These are phyloP conservation scores for Gadopsis marmoratus DNA, from an alignment of 2,797 vertebrate genomes.

Conservation along the genomic window DNA sequence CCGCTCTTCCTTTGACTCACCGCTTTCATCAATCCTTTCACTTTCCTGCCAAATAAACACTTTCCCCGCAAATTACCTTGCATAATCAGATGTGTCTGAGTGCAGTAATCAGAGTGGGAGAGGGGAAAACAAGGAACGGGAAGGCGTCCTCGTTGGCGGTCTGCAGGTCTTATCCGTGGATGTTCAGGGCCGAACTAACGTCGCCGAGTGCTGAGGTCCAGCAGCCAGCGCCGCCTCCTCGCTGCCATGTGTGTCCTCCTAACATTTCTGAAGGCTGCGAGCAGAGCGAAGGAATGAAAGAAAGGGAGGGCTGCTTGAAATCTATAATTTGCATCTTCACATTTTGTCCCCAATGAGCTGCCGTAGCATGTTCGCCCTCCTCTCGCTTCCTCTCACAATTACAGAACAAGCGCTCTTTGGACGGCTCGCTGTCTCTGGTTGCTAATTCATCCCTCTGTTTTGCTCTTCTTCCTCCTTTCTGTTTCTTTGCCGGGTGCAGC, in stretches of 20 bases:
- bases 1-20: slow-evolving; percentile 37
- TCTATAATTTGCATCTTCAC: slow-evolving; percentile 71
- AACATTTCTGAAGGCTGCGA: slow-evolving; percentile 65
- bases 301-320: slow-evolving; percentile 35
- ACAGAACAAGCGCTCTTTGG: slow-evolving; percentile 64
- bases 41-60: slow-evolving; percentile 62
- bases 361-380: slow-evolving; percentile 58
- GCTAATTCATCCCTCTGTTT: slow-evolving; percentile 66
- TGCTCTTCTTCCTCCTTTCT: slow-evolving; percentile 41
- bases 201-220: slow-evolving; percentile 9
- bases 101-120: slow-evolving; percentile 43
- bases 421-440: slow-evolving; percentile 39
- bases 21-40: slow-evolving; percentile 42
- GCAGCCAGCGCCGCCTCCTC: slow-evolving; percentile 20
- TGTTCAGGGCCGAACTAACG: slow-evolving; percentile 18
- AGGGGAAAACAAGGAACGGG: neutral
- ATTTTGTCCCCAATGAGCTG: slow-evolving; percentile 63
- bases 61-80: slow-evolving; percentile 44
- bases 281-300: slow-evolving; percentile 18
- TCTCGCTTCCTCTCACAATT: slow-evolving; percentile 69
- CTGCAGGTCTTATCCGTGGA: slow-evolving; percentile 21
- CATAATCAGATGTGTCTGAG: slow-evolving; percentile 50
- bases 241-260: slow-evolving; percentile 65
- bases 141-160: neutral
- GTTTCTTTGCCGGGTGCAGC: slow-evolving; percentile 72